Base-by-base conservation (phyloP, 2,113 vertebrate species). In the Tamias sibiricus region DNA sequence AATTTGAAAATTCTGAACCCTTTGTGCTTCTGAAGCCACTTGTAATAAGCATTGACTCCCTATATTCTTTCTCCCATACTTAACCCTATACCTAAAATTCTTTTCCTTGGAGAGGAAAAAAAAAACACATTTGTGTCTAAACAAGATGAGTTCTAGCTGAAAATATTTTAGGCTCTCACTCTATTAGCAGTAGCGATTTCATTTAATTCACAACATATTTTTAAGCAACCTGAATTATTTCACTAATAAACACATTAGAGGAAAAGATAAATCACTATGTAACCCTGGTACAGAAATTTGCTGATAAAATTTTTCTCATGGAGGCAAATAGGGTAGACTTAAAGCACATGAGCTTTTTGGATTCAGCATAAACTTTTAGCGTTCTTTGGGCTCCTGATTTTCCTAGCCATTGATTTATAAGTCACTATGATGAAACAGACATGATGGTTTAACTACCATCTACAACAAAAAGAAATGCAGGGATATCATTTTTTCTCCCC, bases 21-120 rank as follows among this genome's bases (percentile, higher is more conserved):
- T 97, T 75, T 76, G 86, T 87, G 59, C 2, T 68, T 84, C 66
- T 49, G 28, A 64, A 97, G 49, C 37, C 95, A 74, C 52, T 95
- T 2, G 0, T 74, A 94, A 90, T 57, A 95, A 95, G 81, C 30
- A 76, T 54, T 86, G 94, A 84, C 71, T 3, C 13, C 76, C 52
- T 77, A 37, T 93, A 11, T 85, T 93, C 86, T 86, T 37, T 82
- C 76, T 94, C 57, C 4, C 57, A 44, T 52, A 37, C 32, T 9
- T 40, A 87, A 82, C 28, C 66, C 22, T 72, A 42, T 77, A 64
- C 40, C 79, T 71, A 44, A 80, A 96, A 35, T 59, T 11, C 32
- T 94, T 77, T 42, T 49, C 64, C 87, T 80, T 37, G 13, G 11
- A n/a, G 47, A n/a, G 47, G 3, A 54, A 85, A 44, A 71, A 79